Percentiles rank a stretch among this genome's conserved stretches.
phyloP scores from a whole-genome alignment of 2,113 vertebrate species.

The Anolis sagrei region DNA sequence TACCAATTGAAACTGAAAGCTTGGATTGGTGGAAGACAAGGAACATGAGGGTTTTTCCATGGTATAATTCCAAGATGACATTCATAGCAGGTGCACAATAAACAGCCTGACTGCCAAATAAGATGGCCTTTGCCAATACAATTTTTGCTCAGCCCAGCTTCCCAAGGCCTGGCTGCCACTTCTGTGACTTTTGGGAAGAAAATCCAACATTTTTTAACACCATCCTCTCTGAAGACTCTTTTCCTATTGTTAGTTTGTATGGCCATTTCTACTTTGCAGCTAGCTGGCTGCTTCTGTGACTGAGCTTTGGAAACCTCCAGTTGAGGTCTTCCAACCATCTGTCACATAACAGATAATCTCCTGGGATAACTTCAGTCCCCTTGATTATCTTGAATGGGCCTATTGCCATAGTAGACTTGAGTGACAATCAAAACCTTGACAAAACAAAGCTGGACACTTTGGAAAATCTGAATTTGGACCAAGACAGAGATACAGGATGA shows the following conservation, averaged over 20 bases:
- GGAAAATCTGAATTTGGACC: too few relatives aligned
- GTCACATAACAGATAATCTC: not conserved
- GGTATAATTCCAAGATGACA: slow-evolving; percentile 67
- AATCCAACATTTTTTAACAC: slow-evolving; percentile 19
- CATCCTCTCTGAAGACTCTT: slow-evolving; percentile 13
- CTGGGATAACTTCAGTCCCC: not conserved
- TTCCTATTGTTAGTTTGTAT: not conserved
- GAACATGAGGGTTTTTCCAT: slow-evolving; percentile 46
- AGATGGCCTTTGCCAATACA: slow-evolving; percentile 61
- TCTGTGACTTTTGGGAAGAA: slow-evolving; percentile 10
- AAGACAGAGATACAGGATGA: too few relatives aligned
- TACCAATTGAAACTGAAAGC: slow-evolving; percentile 72
- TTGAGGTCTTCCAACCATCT: not conserved
- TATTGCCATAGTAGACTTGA: not conserved
- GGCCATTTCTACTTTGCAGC: not conserved
- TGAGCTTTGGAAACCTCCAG: not conserved
- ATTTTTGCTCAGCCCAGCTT: slow-evolving; percentile 32
- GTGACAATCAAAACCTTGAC: not conserved
- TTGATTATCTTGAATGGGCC: not conserved
- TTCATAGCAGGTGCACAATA: slow-evolving; percentile 63
- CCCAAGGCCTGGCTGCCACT: slow-evolving; percentile 1
- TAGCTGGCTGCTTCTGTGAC: too few relatives aligned
- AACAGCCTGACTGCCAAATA: slow-evolving; percentile 36
- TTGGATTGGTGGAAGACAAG: slow-evolving; percentile 9
- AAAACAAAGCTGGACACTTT: not conserved